Evolutionary conservation across 2,113 vertebrate genomes (phyloP), one percentile per base, ranked within the genome.

Genomic region (Stigmatopora argus): DNA sequence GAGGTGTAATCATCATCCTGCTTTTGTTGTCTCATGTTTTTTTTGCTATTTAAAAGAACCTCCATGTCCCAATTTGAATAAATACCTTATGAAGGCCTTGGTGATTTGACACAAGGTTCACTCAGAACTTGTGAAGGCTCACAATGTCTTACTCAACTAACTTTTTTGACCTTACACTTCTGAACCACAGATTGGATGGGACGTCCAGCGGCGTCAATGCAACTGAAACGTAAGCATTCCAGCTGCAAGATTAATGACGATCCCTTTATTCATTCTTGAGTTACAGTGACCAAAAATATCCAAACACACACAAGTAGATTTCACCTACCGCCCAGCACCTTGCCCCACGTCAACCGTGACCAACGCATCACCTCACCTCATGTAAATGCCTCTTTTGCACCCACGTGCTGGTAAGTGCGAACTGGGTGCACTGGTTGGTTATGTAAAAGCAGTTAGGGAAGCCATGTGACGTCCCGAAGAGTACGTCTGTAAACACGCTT

Each of bases 41-140:
- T 89, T 89, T 69, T 61, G 41, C 65, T 88, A 84, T 90, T 90
- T 88, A 82, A 87, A 73, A 59, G 61, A 82, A 79, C 69, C 19
- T 81, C 72, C 64, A 79, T 87, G 88, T 81, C 85, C 83, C 89
- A 89, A 84, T 91, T 90, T 91, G 84, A 92, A 90, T 91, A 92
- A 92, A 90, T 78, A 85, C 78, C 65, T 76, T 51, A 85, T 80
- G 70, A 61, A 61, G 44, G 19, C 12, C 15, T 44, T 60, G 4
- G 34, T 57, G 14, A 7, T 23, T 35, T 58, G 8, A 14, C 23
- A 18, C 18, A 6, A 38, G 46, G 46, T 15, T 13, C 46, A 48
- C 46, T 3, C 46, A 48, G 15, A 17, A 17, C 15, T 48, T 2
- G 11, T 48, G 46, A 5, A 48, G 45, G 13, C 45, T 46, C 45